A percentile compares a stretch with the other conserved stretches of the same genome.
Evolutionary conservation across 1,140 invertebrate genomes (phyloP).

Genomic region (Drosophila bifasciata): DNA sequence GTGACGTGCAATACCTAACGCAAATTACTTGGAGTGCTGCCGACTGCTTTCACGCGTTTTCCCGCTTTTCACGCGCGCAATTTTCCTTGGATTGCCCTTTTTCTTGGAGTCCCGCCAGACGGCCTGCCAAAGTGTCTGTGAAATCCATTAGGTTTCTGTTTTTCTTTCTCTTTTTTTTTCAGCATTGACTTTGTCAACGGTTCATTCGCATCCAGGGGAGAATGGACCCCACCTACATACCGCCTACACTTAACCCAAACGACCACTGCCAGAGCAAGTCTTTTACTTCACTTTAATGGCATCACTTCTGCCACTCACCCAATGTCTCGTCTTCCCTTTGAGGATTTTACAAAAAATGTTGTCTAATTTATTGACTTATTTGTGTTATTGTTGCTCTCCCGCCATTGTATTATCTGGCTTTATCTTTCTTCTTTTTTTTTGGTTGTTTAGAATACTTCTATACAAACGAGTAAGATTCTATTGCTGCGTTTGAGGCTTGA

Average conservation of each 20-base stretch:
- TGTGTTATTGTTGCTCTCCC: conserved; percentile 25
- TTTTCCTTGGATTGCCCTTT: conserved; percentile 64
- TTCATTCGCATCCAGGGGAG: conserved; percentile 20
- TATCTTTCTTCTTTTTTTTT: conserved; percentile 37
- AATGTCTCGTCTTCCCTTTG: conserved; percentile 14
- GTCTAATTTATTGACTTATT: conserved; percentile 63
- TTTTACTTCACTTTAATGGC: conserved; percentile 43
- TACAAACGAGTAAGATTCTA: conserved; percentile 15
- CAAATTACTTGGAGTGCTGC: conserved; percentile 72
- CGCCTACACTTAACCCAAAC: conserved; percentile 28
- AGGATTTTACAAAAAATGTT: conserved; percentile 43
- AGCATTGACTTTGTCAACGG: conserved; percentile 60
- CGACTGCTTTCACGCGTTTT: conserved; percentile 49
- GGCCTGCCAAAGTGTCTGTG: conserved; percentile 58
- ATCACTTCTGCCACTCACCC: conserved; percentile 22
- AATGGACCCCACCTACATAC: not conserved
- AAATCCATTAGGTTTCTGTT: conserved; percentile 77
- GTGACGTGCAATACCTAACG: conserved; percentile 53
- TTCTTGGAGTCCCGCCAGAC: conserved; percentile 57
- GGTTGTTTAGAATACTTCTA: conserved; percentile 5
- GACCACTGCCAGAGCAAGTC: conserved; percentile 45
- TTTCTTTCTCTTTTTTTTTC: conserved; percentile 49
- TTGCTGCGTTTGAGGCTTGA: not conserved
- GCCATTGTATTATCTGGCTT: conserved; percentile 40
- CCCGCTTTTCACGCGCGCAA: conserved; percentile 45